Percentiles rank a stretch among this genome's conserved stretches.
Evolutionary conservation across 1,140 invertebrate genomes (phyloP).

Genomic region (Nasonia giraulti): DNA sequence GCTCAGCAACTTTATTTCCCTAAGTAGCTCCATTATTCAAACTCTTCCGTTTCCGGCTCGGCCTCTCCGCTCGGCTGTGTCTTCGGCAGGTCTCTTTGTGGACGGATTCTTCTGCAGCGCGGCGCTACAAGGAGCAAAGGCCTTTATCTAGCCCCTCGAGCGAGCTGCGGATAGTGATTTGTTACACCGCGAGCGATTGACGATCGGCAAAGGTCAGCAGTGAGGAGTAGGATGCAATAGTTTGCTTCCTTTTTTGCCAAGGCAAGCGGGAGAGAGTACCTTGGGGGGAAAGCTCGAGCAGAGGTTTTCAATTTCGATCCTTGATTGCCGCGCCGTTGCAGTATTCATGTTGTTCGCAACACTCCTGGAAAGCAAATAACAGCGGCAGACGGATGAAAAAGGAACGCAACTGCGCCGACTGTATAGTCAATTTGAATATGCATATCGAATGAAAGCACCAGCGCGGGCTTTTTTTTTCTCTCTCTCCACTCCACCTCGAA

Average conservation of each 20-base stretch:
- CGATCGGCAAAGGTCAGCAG: neutral
- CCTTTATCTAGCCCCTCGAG: neutral
- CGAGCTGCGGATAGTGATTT: neutral
- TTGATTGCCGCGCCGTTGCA: neutral
- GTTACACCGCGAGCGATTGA: neutral
- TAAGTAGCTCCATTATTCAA: conserved; percentile 36
- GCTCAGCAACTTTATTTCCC: neutral
- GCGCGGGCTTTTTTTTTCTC: too few species aligned
- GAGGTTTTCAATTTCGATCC: neutral
- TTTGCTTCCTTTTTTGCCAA: too few species aligned
- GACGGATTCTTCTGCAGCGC: neutral
- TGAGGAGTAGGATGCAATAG: neutral
- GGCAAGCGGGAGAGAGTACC: too few species aligned
- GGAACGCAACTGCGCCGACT: too few species aligned
- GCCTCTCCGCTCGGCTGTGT: neutral
- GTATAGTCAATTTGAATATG: neutral
- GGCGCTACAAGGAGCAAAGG: neutral
- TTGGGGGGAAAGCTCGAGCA: too few species aligned
- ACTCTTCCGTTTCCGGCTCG: neutral
- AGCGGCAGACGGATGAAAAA: too few species aligned
- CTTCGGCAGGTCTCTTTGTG: neutral
- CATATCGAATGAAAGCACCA: neutral
- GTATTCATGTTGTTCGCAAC: too few species aligned
- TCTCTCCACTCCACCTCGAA: too few species aligned
- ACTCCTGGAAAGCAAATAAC: too few species aligned